phyloP scores from a whole-genome alignment of 1,140 invertebrate species.

The Samia ricini region DNA sequence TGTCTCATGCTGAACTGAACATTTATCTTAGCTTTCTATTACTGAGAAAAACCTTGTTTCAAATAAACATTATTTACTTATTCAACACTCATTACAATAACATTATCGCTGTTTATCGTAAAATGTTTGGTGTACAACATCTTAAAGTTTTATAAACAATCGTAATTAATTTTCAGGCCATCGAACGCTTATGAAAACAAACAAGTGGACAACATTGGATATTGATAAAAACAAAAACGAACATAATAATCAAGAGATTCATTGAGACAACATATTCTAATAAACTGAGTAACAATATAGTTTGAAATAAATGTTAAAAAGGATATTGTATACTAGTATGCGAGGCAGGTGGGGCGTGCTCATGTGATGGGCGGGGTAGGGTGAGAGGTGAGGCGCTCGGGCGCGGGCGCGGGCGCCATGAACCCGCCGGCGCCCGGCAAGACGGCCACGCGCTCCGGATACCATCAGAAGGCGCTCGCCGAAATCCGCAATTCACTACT shows the following conservation, averaged over 20 bases:
- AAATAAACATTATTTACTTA: neutral
- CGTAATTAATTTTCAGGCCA: neutral
- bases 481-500: constrained; percentile 91
- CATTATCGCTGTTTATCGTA: neutral
- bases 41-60: neutral
- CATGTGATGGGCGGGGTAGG: constrained; percentile 72
- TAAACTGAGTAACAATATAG: constrained; percentile 17
- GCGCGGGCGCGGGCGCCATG: constrained; percentile 81
- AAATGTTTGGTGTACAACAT: neutral
- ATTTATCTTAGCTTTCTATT: constrained; percentile 39
- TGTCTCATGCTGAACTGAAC: constrained; percentile 59
- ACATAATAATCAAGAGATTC: neutral
- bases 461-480: constrained; percentile 92
- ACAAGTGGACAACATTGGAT: neutral
- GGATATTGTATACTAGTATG: constrained; percentile 45
- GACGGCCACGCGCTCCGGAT: constrained; percentile 86
- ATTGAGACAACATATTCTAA: neutral
- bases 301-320: constrained; percentile 45
- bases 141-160: neutral
- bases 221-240: neutral
- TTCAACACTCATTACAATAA: neutral
- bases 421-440: constrained; percentile 82
- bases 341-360: constrained; percentile 45
- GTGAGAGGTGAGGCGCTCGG: constrained; percentile 71
- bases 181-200: neutral